Conservation (phyloP, 2,113 vertebrate species). For the Phasianus colchicus region DNA sequence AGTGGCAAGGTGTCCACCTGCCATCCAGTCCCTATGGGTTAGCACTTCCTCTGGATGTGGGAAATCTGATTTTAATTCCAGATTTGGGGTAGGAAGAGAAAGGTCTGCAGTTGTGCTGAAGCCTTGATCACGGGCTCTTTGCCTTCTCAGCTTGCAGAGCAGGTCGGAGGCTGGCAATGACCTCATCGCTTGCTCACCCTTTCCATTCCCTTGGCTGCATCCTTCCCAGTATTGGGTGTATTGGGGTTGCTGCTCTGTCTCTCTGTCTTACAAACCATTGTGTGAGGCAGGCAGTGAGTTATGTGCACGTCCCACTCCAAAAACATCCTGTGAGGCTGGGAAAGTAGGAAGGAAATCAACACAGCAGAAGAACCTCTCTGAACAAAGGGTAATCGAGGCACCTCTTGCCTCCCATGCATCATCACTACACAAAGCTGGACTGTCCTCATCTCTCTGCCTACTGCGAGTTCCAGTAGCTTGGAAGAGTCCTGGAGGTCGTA, state of each 20-base stretch:
- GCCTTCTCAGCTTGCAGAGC: not conserved
- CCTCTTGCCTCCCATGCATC: not conserved
- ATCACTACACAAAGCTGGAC: fast-evolving
- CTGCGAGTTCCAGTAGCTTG: not conserved
- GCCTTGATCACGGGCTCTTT: not conserved
- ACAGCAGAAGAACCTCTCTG: not conserved
- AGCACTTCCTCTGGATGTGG: not conserved
- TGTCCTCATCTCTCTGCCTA: not conserved
- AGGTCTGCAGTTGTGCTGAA: not conserved
- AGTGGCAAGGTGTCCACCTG: not conserved
- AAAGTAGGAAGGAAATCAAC: not conserved
- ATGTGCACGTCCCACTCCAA: not conserved
- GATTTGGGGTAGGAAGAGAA: not conserved
- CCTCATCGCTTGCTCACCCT: not conserved
- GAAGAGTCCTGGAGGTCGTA: not conserved
- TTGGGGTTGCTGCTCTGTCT: not conserved
- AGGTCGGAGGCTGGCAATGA: not conserved
- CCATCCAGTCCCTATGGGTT: not conserved
- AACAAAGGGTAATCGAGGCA: not conserved
- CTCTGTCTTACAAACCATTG: not conserved
- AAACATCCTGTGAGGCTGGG: not conserved
- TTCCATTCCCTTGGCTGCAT: not conserved
- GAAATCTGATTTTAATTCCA: not conserved
- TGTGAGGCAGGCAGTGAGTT: not conserved
- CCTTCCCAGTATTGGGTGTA: not conserved